Conservation (phyloP, 1,140 invertebrate genomes). For the Tyrophagus putrescentiae region DNA sequence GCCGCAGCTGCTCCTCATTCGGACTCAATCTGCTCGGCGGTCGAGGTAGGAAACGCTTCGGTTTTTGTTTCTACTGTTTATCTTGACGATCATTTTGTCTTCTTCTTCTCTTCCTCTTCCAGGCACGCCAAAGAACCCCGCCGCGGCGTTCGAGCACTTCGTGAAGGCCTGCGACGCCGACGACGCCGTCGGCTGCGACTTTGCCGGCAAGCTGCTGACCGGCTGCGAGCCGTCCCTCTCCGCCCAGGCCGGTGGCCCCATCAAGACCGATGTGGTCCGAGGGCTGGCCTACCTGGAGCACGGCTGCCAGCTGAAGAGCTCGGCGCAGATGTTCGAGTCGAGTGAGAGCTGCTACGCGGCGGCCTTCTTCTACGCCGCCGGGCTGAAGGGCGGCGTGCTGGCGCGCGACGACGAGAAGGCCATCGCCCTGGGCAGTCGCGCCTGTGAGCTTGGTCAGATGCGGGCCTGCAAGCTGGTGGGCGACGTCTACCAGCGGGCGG, state of each 20-base stretch:
- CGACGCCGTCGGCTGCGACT: constrained; percentile 51
- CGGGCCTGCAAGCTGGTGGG: constrained; percentile 64
- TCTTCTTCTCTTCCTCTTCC: neutral
- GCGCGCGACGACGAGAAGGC: constrained; percentile 54
- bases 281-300: constrained; percentile 52
- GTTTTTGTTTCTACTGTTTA: neutral
- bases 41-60: constrained; percentile 29
- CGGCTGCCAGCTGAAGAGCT: constrained; percentile 47
- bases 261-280: constrained; percentile 31
- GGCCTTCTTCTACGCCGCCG: constrained; percentile 57
- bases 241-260: too few species aligned
- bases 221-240: constrained; percentile 18
- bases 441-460: constrained; percentile 61
- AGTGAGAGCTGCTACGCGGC: constrained; percentile 61
- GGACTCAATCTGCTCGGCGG: constrained; percentile 47
- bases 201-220: constrained; percentile 52
- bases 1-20: constrained; percentile 67
- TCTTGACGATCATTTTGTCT: neutral
- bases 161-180: constrained; percentile 57
- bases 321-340: neutral
- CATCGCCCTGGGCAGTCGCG: constrained; percentile 52
- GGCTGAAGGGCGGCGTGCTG: constrained; percentile 45
- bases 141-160: constrained; percentile 49
- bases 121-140: constrained; percentile 24
- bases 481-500: constrained; percentile 51